A percentile compares a stretch with the other conserved stretches of the same genome.
phyloP scores from a whole-genome alignment of 2,888 invertebrate species.

The Lamellibrachia columna region DNA sequence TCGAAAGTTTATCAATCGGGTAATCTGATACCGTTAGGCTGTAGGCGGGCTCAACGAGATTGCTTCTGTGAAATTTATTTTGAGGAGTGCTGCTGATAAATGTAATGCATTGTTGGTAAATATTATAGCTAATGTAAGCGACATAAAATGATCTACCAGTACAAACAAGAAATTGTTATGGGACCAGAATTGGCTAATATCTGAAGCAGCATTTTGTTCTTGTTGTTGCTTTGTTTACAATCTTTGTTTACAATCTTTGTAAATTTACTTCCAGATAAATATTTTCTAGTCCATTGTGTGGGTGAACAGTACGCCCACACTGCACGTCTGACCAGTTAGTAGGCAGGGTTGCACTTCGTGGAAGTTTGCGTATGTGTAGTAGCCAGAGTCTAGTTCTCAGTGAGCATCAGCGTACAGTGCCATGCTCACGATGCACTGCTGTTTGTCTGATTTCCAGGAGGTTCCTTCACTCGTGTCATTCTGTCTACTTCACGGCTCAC shows the following conservation, averaged over 20 bases:
- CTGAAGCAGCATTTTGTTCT: not conserved
- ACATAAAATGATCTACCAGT: not conserved
- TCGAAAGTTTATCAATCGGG: not conserved
- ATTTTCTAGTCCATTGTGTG: not conserved
- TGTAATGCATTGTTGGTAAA: not conserved
- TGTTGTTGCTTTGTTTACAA: not conserved
- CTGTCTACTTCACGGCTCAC: constrained; percentile 5
- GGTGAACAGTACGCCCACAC: not conserved
- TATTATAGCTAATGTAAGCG: not conserved
- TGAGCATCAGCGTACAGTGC: not conserved
- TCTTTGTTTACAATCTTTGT: not conserved
- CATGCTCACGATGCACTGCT: not conserved
- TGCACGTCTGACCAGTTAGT: not conserved
- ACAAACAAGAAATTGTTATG: not conserved
- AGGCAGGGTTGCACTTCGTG: not conserved
- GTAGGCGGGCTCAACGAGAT: not conserved
- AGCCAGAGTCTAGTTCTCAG: not conserved
- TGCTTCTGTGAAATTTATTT: not conserved
- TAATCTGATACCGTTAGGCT: not conserved
- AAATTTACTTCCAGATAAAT: not conserved
- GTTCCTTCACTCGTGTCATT: not conserved
- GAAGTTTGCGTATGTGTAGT: not conserved
- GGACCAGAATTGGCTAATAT: not conserved
- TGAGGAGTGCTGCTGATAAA: not conserved
- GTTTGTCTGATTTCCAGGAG: not conserved